phyloP scores from a whole-genome alignment of 1,140 invertebrate species.

The Phymastichus coffea region DNA sequence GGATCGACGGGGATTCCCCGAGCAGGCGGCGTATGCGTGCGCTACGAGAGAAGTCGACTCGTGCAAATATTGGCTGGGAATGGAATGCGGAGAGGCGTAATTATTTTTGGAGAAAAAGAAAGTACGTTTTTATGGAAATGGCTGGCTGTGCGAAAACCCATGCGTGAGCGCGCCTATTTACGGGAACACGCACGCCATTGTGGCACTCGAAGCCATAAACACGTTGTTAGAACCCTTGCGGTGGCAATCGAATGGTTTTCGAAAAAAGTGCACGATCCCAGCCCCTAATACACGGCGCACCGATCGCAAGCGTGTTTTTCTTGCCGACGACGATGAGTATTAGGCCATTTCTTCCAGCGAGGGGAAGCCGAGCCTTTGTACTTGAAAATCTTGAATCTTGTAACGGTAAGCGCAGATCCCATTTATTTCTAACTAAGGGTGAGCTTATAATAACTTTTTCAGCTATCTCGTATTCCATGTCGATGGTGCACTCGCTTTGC shows the following conservation, averaged over 20 bases:
- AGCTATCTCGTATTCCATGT: too few species aligned
- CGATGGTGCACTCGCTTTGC: too few species aligned
- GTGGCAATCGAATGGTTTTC: conserved; percentile 6
- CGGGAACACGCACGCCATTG: conserved; percentile 2
- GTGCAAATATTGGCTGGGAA: background rate
- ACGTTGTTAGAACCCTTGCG: conserved; percentile 1
- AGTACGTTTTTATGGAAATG: too few species aligned
- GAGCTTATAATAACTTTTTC: too few species aligned
- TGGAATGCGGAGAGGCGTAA: background rate
- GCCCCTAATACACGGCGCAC: background rate
- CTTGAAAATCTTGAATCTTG: background rate
- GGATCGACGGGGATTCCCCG: too few species aligned
- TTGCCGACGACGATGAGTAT: too few species aligned
- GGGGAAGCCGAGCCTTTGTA: background rate
- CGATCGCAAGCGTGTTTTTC: background rate
- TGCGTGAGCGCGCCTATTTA: background rate
- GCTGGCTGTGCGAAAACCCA: too few species aligned
- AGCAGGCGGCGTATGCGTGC: too few species aligned
- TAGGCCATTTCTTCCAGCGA: background rate
- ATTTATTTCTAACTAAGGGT: background rate
- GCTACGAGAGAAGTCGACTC: background rate
- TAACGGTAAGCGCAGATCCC: background rate
- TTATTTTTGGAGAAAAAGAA: too few species aligned
- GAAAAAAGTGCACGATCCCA: too few species aligned
- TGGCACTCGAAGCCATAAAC: conserved; percentile 11